Evolutionary conservation across 1,140 invertebrate species (phyloP).

Genomic region (Ips typographus): DNA sequence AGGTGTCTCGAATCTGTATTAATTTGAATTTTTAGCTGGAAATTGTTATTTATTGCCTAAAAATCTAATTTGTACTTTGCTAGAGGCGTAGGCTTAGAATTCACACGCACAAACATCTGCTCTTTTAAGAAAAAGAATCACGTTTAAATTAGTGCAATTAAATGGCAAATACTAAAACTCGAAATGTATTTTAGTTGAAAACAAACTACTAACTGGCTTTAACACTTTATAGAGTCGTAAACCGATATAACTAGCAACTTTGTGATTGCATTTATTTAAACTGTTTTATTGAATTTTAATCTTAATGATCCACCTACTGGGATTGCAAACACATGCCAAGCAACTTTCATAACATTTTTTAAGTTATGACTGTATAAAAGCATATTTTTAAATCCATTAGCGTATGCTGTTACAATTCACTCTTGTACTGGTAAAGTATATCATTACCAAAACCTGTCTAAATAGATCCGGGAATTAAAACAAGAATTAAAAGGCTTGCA

Average conservation of each 20-base stretch:
- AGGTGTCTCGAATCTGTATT: conserved; percentile 21
- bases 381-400: too few relatives aligned
- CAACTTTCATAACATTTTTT: too few relatives aligned
- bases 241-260: conserved; percentile 13
- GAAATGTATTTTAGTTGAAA: background rate
- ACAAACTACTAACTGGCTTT: background rate
- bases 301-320: conserved; percentile 10
- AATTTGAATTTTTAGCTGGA: conserved; percentile 18
- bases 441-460: too few relatives aligned
- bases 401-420: too few relatives aligned
- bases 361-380: too few relatives aligned
- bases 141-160: conserved; percentile 1
- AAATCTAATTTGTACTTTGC: conserved; percentile 7
- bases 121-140: background rate
- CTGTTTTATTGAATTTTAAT: conserved; percentile 14
- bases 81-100: background rate
- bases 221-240: conserved; percentile 6
- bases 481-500: too few relatives aligned
- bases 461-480: too few relatives aligned
- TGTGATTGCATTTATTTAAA: conserved; percentile 7
- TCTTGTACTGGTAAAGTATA: too few relatives aligned
- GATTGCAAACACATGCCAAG: too few relatives aligned
- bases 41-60: conserved; percentile 19
- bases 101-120: conserved; percentile 6
- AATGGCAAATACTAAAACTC: background rate